Base-by-base conservation (phyloP, 2,888 invertebrate genomes). In the Sericinus montela region DNA sequence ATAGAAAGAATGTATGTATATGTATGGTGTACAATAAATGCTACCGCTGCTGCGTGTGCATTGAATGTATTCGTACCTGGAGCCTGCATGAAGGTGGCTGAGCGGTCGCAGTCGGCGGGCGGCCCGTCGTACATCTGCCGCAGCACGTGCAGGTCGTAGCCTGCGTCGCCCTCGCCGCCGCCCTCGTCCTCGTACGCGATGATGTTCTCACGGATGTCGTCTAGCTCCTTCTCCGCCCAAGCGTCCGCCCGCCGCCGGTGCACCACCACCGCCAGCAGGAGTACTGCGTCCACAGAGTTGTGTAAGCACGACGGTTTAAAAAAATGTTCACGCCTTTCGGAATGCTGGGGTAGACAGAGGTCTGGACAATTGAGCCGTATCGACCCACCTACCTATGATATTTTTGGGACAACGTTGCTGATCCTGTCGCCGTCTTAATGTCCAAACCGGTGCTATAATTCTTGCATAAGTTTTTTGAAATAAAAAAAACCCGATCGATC, bases 121-220 rank as follows among this genome's bases (percentile, higher is more conserved):
- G 90, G 91, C 0, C 90, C 91, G 52, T 92, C 92, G 51, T 92
- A 92, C 86, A 92, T 91, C 59, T 91, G 89, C 47, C 93, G 73
- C 14, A 98, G 90, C 3, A 96, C 95, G 54, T 94, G 94, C 51
- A 98, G 90, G 74, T 98, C 97, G 79, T 96, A 98, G 1, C 95
- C 95, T 1, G 98, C 96, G 73, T 99, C 99, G 0, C 97, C 97
- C 77, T 99, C 97, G 72, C 99, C 99, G 72, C 98, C 98, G 11
- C 99, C 99, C 79, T 99, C 99, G 67, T 99, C 98, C 70, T 98
- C 97, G 70, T 99, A 99, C 63, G 97, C 97, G 62, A 99, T 97
- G 54, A 99, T 98, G 66, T 97, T 99, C 78, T 99, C 99, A 51
- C 98, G 90, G 28, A 98, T 97, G 71, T 99, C 98, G 68, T 99